Base-by-base conservation (phyloP, 2,888 invertebrate genomes). In the Bembecia ichneumoniformis region DNA sequence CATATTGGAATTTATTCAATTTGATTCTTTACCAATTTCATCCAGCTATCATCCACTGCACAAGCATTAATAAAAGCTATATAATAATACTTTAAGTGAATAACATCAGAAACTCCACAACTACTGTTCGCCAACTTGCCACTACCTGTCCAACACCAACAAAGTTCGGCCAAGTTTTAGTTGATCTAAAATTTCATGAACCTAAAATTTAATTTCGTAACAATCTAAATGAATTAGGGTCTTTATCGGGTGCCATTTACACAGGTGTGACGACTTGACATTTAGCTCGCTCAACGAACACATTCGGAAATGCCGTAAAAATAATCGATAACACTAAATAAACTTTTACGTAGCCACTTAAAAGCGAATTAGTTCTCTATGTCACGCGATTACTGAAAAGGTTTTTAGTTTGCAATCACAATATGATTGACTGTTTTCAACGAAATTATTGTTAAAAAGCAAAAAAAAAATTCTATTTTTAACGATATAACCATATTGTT, bases 261-360 rank as follows among this genome's bases (percentile, higher is more conserved):
- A 65, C 80, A 79, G 74, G 74, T 79, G 74, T 79, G 74, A 69
- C 57, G 56, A 59, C 57, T 64, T 81, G 81, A 70, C 79, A 82
- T 83, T 83, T 77, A 61, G 57, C 60, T 54, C 55, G 28, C 28
- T 28, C 7, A 28, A 9, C 28, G 52, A 58, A 61, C 60, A 57
- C 52, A 57, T 59, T 57, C 56, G 59, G 62, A 55, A 64, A 58
- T 59, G 51, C 63, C 57, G 63, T 62, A 60, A 62, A 57, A 57
- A 63, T 58, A 67, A 77, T 78, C 74, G 65, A 75, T 76, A 62
- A 53, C 57, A 63, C 66, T 64, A 71, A 71, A 71, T 78, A 78
- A 80, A 81, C 82, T 82, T 82, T 82, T 64, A 66, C 64, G 62
- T 64, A 55, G 58, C 58, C 60, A 64, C 65, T 65, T 67, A 65